A percentile compares a stretch with the other conserved stretches of the same genome.
phyloP scores from a whole-genome alignment of 2,113 vertebrate species.

The Calidris pugnax region DNA sequence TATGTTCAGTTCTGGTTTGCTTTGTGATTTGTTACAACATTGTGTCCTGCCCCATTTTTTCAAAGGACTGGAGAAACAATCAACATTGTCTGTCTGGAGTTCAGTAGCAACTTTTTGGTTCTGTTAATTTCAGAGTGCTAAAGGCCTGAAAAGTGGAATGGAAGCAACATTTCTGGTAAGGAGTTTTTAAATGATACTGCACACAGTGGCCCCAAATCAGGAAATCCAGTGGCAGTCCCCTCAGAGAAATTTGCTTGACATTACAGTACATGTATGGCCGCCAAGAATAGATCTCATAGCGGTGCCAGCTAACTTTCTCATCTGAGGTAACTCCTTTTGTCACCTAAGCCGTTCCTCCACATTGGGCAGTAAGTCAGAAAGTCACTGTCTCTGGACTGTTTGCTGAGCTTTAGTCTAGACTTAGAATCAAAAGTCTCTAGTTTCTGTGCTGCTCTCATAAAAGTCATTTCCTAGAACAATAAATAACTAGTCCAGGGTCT shows the following conservation, averaged over 20 bases:
- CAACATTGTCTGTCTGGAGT: not conserved
- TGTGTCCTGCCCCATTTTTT: accelerated
- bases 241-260: not conserved
- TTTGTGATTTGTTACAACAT: not conserved
- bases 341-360: not conserved
- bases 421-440: slow-evolving; percentile 13
- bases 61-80: not conserved
- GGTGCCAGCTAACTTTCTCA: not conserved
- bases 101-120: not conserved
- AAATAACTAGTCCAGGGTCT: slow-evolving; percentile 50
- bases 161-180: not conserved
- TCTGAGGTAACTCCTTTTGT: not conserved
- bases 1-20: not conserved
- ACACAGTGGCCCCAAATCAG: not conserved
- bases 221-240: not conserved
- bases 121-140: not conserved
- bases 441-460: slow-evolving; percentile 22
- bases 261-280: not conserved
- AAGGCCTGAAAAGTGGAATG: not conserved
- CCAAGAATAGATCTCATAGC: not conserved
- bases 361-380: not conserved
- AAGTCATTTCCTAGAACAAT: slow-evolving; percentile 59
- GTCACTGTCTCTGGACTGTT: not conserved
- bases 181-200: not conserved
- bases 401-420: slow-evolving; percentile 57